Evolutionary conservation across 1,140 invertebrate species (phyloP), one percentile per base, ranked within the genome.

Genomic region (Uloborus diversus): DNA sequence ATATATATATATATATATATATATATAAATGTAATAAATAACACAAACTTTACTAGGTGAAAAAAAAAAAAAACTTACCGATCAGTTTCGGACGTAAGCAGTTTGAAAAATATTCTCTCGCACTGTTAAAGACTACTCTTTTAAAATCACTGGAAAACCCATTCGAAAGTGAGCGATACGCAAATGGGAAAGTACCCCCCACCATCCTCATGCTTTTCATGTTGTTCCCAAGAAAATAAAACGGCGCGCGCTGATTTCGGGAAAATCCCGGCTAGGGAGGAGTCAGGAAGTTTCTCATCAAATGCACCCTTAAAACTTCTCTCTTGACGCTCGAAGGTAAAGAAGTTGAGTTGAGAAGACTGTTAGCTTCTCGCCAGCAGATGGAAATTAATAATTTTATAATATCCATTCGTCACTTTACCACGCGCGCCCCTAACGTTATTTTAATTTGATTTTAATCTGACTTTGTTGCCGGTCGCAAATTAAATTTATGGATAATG

Each of bases 391-490:
- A 79, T 79, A 79, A 79, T 79, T 79, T 79, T 79, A 79, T 79
- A 79, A 79, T 79, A 79, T 79, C 76, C 76, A 79, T 79, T 79
- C 76, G 76, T 79, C 76, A 69, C 76, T 79, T n/a, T 79, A 68
- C 30, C 51, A 79, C 61, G 65, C 51, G 65, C n/a, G 23, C 69
- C n/a, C 61, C 57, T 79, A 79, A 79, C 76, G 76, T 79, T 68
- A 69, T 79, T 79, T 79, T 79, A 79, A 79, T 79, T 79, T 79
- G 76, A 79, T 79, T 79, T 79, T 79, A 79, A 79, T 79, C 76
- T 79, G 76, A 79, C 76, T 79, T 79, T 79, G 76, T 79, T 79
- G 76, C 64, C 76, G 49, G 33, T 68, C 76, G 65, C 76, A 79
- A 79, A 79, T 79, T 79, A 79, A 79, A 79, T 79, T 79, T 79